Conservation (phyloP, 2,113 vertebrate genomes). For the Albula goreensis region DNA sequence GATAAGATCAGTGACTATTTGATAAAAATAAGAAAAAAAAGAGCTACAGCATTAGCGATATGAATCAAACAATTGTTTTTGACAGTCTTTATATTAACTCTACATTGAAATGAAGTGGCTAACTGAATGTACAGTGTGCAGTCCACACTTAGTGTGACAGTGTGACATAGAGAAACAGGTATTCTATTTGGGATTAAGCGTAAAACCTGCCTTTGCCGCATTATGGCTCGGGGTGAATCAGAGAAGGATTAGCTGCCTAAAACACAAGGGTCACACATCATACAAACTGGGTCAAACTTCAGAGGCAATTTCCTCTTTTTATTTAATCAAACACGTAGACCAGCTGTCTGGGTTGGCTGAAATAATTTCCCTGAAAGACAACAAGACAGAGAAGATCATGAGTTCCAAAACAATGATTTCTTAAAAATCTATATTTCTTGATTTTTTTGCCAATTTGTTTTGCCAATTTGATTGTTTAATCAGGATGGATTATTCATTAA, state of each 20-base stretch:
- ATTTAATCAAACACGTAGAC: neutral
- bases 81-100: neutral
- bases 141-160: neutral
- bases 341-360: neutral
- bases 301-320: neutral
- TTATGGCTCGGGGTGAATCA: neutral
- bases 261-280: neutral
- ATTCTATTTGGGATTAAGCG: neutral
- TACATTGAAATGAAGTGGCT: neutral
- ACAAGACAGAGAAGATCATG: neutral
- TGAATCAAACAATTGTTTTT: neutral
- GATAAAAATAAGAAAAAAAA: neutral
- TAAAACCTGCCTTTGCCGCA: neutral
- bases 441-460: neutral
- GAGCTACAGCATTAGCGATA: neutral
- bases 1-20: neutral
- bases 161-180: neutral
- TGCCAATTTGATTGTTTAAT: neutral
- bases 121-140: neutral
- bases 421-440: neutral
- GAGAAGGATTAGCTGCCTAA: neutral
- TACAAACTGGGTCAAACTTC: neutral
- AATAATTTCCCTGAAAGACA: neutral
- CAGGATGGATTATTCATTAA: neutral
- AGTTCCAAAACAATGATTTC: neutral